Percentiles rank a stretch among this genome's conserved stretches.
phyloP scores from a whole-genome alignment of 2,797 vertebrate species.

The Sphenopsis melanotis region DNA sequence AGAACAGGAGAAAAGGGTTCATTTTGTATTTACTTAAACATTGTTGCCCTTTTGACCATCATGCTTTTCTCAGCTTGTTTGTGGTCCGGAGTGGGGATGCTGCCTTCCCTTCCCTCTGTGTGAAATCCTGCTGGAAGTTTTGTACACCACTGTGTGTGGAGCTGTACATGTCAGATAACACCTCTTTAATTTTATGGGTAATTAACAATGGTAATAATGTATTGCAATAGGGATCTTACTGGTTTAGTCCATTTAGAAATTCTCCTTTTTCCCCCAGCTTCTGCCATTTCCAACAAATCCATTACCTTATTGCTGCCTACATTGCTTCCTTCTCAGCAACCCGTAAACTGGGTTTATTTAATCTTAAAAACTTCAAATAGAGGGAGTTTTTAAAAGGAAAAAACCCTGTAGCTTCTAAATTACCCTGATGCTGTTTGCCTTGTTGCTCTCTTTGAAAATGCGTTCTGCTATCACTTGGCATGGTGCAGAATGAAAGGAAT shows the following conservation, averaged over 20 bases:
- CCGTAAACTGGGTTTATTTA: not conserved
- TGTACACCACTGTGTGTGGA: not conserved
- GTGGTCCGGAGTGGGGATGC: not conserved
- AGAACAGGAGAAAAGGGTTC: conserved; percentile 44
- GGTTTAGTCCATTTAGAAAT: not conserved
- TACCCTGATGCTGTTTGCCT: not conserved
- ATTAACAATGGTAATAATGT: not conserved
- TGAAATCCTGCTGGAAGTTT: not conserved
- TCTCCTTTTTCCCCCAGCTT: not conserved
- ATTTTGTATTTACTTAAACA: conserved; percentile 44
- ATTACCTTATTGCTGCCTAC: not conserved
- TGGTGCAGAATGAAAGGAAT: conserved; percentile 55
- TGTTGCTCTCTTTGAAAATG: not conserved
- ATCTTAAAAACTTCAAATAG: not conserved
- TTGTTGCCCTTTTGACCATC: conserved; percentile 55
- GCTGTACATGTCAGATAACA: not conserved
- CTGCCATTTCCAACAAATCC: not conserved
- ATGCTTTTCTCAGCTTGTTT: conserved; percentile 46
- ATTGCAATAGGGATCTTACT: not conserved
- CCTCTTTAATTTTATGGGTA: not conserved
- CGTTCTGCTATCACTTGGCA: not conserved
- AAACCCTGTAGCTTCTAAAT: not conserved
- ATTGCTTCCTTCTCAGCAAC: not conserved
- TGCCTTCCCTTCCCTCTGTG: not conserved
- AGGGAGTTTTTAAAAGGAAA: not conserved